Evolutionary conservation across 2,888 invertebrate species (phyloP), one percentile per base, ranked within the genome.

Genomic region (Elegia similella): DNA sequence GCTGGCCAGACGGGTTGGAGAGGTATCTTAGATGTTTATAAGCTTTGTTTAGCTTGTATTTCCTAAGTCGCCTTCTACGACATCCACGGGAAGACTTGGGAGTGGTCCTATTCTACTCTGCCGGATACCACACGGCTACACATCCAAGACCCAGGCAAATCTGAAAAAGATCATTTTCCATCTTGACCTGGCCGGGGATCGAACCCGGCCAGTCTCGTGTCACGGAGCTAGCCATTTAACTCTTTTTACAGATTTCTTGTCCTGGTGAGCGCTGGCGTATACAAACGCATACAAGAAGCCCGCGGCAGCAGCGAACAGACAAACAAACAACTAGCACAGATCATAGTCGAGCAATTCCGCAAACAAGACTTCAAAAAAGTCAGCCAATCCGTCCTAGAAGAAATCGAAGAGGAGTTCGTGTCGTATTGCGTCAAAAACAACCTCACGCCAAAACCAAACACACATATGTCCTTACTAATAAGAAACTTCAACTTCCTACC

Each of bases 381-480:
- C 48, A 96, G 97, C 12, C 97, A 98, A 84, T 95, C 96, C 0
- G 97, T 97, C 0, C 94, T 98, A 0, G 95, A 97, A 75, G 96
- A 96, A 81, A 94, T 96, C 1, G 96, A 96, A 12, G 92, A 96
- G n/a, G 93, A 95, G 59, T 97, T 97, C 76, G 95, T 96, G 46
- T 95, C 96, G 48, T 93, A 94, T 60, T 96, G 94, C 75, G 94
- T 95, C 84, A 89, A 79, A 66, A 89, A 85, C 55, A 92, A 88
- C 52, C 73, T 89, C 44, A 90, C 88, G 0, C 92, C 89, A 0
- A 92, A 93, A 68, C 94, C 95, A 44, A 93, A 96, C 38, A 97
- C 96, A 13, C 97, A 98, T 70, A 96, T 97, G 75, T 97, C 97
- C 0, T 88, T 98, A 16, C 79, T 98, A 0, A 95, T 98, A 56